These are phyloP conservation scores for Selene dorsalis DNA, from an alignment of 2,797 vertebrate species.

Conservation along the genomic window DNA sequence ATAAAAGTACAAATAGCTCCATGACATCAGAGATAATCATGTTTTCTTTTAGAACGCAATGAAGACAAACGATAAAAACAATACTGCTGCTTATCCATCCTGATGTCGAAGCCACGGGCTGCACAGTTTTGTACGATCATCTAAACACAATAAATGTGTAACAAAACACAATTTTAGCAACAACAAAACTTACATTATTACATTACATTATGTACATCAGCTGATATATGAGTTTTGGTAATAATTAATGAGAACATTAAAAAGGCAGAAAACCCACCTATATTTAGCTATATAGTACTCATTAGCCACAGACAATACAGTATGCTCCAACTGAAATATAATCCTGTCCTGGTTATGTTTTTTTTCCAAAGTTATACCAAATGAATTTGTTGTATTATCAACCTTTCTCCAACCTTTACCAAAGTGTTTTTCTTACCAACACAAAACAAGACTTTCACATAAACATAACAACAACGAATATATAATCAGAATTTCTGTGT, in stretches of 20 bases:
- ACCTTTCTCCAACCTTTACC: background rate
- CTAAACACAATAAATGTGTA: background rate
- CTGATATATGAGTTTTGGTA: background rate
- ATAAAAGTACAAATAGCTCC: too few species aligned
- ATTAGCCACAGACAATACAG: background rate
- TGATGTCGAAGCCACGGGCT: background rate
- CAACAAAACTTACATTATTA: background rate
- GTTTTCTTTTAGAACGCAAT: background rate
- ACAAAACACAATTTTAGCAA: background rate
- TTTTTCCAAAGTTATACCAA: background rate
- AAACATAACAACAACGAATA: background rate
- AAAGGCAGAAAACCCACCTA: too few species aligned
- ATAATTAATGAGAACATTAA: slow-evolving; percentile 1
- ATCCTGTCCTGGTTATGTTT: background rate
- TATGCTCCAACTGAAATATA: background rate
- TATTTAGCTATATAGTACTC: too few species aligned
- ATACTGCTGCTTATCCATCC: background rate
- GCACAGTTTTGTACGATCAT: background rate
- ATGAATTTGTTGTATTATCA: background rate
- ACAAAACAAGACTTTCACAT: background rate
- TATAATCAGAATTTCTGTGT: background rate
- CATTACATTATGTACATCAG: background rate
- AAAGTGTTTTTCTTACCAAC: background rate
- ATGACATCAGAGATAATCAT: background rate
- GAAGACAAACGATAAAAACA: background rate